Base-by-base conservation (phyloP, 2,888 invertebrate genomes). In the Eumacrocentrus americanus region DNA sequence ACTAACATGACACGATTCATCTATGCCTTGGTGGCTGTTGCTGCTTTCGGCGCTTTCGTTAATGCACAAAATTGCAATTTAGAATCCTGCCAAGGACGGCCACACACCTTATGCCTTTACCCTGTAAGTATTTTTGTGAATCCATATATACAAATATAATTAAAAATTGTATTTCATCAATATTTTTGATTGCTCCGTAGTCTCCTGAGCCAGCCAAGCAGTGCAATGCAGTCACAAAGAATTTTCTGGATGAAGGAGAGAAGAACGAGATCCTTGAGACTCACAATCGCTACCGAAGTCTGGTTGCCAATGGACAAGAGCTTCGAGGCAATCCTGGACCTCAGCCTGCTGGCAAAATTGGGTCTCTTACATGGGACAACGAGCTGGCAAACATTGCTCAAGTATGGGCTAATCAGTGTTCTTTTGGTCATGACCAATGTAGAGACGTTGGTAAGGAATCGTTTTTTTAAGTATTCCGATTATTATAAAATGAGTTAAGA, bases 361-460 rank as follows among this genome's bases (percentile, higher is more conserved):
- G 61, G 23, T 48, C 50, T n/a, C 25, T 40, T 22, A 5, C 2
- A 29, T 71, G 70, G 70, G 64, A 67, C 35, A 2, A 72, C 2
- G 81, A 82, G 62, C 63, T 82, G 51, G 81, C 79, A 0, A 5
- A 23, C 0, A 70, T 78, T 34, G 82, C 82, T 6, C 75, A 79
- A 50, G 65, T 74, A 40, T 83, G 81, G 82, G 81, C 78, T 3
- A 70, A 74, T 42, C 83, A 82, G 63, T 82, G 83, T 63, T 60
- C 70, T n/a, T 75, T 69, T 59, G 65, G 61, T 1, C 76, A 81
- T 63, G 82, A 83, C 60, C 38, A 65, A 2, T 82, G 82, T 66
- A 69, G 82, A 65, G 72, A 78, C 59, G 65, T 68, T 56, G 68
- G 56, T 60, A 48, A 54, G 42, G 22, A 25, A 47, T n/a, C 9